A percentile compares a stretch with the other conserved stretches of the same genome.
These are phyloP conservation scores for Branchellion lobata DNA, from an alignment of 2,888 invertebrate genomes.

Conservation along the genomic window DNA sequence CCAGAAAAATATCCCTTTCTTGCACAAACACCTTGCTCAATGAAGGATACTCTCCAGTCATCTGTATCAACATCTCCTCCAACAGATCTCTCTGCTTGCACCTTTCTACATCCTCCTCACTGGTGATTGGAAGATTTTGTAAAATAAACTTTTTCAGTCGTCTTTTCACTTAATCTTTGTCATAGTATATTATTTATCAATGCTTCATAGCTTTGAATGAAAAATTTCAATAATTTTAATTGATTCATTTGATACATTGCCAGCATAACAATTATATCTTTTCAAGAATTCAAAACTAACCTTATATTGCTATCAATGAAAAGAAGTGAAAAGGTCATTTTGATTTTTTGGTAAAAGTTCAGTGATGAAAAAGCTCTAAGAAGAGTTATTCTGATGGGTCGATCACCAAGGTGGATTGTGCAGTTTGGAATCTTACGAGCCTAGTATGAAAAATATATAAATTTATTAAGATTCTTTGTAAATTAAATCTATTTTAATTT, in stretches of 20 bases:
- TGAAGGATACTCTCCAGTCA: conserved; percentile 90
- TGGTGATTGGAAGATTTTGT: conserved; percentile 60
- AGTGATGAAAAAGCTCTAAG: conserved; percentile 83
- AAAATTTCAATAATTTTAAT: too few relatives aligned
- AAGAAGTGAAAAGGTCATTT: conserved; percentile 80
- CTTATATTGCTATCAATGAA: conserved; percentile 80
- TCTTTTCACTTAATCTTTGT: too few relatives aligned
- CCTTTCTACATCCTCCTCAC: conserved; percentile 87
- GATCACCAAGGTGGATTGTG: conserved; percentile 83
- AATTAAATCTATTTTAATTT: too few relatives aligned
- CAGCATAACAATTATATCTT: too few relatives aligned
- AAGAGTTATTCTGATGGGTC: conserved; percentile 87
- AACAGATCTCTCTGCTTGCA: conserved; percentile 87
- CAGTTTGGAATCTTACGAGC: conserved; percentile 78
- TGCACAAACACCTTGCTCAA: conserved; percentile 86
- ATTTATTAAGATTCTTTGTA: too few relatives aligned
- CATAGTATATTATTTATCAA: too few relatives aligned
- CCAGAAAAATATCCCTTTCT: conserved; percentile 87
- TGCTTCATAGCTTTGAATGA: too few relatives aligned
- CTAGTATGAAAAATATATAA: too few relatives aligned
- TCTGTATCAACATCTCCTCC: conserved; percentile 85
- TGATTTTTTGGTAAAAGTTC: conserved; percentile 83
- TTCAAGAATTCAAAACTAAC: too few relatives aligned
- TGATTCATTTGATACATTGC: too few relatives aligned
- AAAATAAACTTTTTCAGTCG: background rate